phyloP scores from a whole-genome alignment of 2,113 vertebrate species.

The Cygnus buccinator region DNA sequence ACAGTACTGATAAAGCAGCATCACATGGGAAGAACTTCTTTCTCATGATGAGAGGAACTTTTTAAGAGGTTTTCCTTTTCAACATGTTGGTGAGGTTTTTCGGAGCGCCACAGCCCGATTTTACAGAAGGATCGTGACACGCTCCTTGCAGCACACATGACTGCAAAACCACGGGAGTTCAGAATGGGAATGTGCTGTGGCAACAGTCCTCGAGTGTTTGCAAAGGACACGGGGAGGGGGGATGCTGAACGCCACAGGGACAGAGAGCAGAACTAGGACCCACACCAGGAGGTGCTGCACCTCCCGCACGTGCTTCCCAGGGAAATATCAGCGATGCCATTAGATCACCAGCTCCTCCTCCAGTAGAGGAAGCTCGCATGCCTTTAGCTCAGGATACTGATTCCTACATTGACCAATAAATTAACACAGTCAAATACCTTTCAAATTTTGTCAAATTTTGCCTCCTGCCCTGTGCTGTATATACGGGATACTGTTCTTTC shows the following conservation, averaged over 20 bases:
- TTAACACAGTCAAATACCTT: background rate
- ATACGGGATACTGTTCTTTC: background rate
- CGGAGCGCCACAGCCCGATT: background rate
- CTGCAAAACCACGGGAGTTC: background rate
- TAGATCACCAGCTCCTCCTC: background rate
- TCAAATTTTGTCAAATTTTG: too few relatives aligned
- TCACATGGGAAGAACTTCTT: background rate
- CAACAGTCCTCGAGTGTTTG: accelerated
- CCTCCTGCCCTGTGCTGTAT: background rate
- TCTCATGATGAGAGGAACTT: background rate
- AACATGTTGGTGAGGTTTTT: accelerated
- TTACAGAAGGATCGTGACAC: accelerated
- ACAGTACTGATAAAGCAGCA: background rate
- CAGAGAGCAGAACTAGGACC: background rate
- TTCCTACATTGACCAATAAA: background rate
- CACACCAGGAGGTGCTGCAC: background rate
- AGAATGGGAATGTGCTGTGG: accelerated
- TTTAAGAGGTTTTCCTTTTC: background rate
- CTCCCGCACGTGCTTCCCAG: background rate
- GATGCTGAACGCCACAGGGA: background rate
- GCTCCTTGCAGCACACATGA: background rate
- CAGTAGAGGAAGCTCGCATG: background rate
- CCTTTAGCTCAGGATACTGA: background rate
- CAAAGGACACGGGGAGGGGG: background rate
- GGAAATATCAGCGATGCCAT: background rate